Evolutionary conservation across 2,888 invertebrate genomes (phyloP).

Genomic region (Branchinecta sandiegonensis): DNA sequence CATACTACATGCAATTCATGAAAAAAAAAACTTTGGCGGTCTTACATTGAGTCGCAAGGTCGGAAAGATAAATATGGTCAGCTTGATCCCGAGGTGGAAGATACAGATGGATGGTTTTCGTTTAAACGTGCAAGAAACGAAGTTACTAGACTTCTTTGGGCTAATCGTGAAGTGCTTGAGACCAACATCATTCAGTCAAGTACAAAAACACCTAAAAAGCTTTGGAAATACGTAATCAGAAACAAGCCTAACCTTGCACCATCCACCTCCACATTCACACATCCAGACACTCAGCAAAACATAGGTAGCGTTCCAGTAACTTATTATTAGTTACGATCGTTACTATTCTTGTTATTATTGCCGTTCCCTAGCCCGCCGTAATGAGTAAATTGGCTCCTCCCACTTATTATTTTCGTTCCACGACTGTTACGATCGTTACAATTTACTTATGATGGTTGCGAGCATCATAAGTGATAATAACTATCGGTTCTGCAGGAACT

Average conservation of each 20-base stretch:
- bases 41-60: slow-evolving; percentile 11
- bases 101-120: neutral
- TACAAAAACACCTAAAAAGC: neutral
- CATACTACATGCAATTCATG: neutral
- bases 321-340: too few relatives aligned
- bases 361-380: too few relatives aligned
- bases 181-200: neutral
- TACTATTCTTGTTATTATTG: too few relatives aligned
- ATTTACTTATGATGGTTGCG: too few relatives aligned
- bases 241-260: neutral
- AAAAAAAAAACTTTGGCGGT: slow-evolving; percentile 4
- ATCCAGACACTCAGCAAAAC: neutral
- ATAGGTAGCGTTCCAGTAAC: too few relatives aligned
- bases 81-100: neutral
- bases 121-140: neutral
- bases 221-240: slow-evolving; percentile 7
- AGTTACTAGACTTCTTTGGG: slow-evolving; percentile 4
- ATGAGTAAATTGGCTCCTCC: too few relatives aligned
- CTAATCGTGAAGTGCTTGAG: slow-evolving; percentile 11
- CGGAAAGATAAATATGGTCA: neutral
- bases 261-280: slow-evolving; percentile 2
- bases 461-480: too few relatives aligned
- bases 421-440: too few relatives aligned
- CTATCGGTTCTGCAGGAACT: too few relatives aligned
- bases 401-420: too few relatives aligned